Percentiles rank a stretch among this genome's conserved stretches.
Conservation (phyloP, 1,140 invertebrate genomes). For the Pygmarrhopalites habei region DNA sequence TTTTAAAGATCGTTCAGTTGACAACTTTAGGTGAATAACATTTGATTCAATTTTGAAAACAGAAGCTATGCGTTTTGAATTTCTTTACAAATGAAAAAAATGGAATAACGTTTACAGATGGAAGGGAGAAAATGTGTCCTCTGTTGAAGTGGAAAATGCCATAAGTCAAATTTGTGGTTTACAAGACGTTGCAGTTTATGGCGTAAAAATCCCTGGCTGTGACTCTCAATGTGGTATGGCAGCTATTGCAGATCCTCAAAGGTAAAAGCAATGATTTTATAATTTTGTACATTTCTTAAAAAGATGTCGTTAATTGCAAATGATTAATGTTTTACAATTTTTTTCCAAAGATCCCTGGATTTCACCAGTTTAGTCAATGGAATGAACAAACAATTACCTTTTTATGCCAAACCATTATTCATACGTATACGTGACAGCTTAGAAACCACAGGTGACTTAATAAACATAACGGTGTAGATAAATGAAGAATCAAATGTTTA, state of each 20-base stretch:
- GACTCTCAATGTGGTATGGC: constrained; percentile 96
- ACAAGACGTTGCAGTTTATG: constrained; percentile 83
- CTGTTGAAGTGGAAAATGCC: constrained; percentile 90
- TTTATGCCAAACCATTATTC: constrained; percentile 83
- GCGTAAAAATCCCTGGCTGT: constrained; percentile 64
- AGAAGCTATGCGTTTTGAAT: neutral
- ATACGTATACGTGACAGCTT: constrained; percentile 69
- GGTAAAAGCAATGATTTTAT: no score
- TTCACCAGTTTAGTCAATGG: constrained; percentile 55
- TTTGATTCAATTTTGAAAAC: neutral
- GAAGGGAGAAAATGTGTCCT: constrained; percentile 53
- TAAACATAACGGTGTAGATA: neutral
- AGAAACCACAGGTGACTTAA: constrained; percentile 70
- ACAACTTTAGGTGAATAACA: constrained; percentile 81
- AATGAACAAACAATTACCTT: constrained; percentile 62
- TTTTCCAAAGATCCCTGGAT: constrained; percentile 58
- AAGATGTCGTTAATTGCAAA: no score
- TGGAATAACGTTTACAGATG: constrained; percentile 59
- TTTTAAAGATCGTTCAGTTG: constrained; percentile 93
- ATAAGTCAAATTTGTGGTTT: constrained; percentile 77
- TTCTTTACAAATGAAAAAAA: constrained; percentile 56
- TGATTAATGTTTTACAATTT: no score
- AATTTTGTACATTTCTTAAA: no score
- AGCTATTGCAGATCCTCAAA: constrained; percentile 77
- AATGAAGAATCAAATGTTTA: neutral